Evolutionary conservation across 1,140 invertebrate genomes (phyloP).

Genomic region (Calliopsis andreniformis): DNA sequence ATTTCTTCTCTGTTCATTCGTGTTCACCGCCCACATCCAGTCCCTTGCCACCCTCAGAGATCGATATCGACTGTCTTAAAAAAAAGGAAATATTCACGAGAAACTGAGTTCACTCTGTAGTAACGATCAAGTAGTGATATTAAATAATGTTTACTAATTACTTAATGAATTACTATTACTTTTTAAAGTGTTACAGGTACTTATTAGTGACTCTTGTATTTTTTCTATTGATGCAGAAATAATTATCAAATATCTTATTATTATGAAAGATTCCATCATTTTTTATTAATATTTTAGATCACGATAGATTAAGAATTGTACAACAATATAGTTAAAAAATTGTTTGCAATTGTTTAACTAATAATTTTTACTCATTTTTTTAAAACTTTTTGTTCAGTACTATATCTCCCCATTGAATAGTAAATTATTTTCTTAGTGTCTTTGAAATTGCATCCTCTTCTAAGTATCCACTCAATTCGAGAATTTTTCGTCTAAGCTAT

Average conservation of each 20-base stretch:
- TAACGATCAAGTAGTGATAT: not conserved
- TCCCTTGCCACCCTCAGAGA: constrained; percentile 46
- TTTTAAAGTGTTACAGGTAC: too few relatives aligned
- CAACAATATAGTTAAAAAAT: too few relatives aligned
- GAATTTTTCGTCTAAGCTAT: constrained; percentile 45
- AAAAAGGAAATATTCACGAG: not conserved
- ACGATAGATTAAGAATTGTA: too few relatives aligned
- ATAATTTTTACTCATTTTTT: too few relatives aligned
- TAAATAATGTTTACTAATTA: not conserved
- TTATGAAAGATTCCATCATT: too few relatives aligned
- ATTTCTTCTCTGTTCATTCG: constrained; percentile 13
- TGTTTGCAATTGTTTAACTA: too few relatives aligned
- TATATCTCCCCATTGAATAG: not conserved
- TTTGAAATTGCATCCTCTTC: not conserved
- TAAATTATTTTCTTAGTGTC: not conserved
- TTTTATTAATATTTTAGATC: too few relatives aligned
- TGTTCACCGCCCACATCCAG: constrained; percentile 57
- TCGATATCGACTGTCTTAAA: constrained; percentile 45
- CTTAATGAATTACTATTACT: too few relatives aligned
- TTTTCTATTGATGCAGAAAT: too few relatives aligned
- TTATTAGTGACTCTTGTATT: too few relatives aligned
- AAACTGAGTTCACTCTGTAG: not conserved
- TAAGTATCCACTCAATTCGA: constrained; percentile 10
- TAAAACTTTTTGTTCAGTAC: too few relatives aligned
- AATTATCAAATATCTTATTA: too few relatives aligned